Base-by-base conservation (phyloP, 2,113 vertebrate genomes). In the Hypocryptadius cinnamomeus region DNA sequence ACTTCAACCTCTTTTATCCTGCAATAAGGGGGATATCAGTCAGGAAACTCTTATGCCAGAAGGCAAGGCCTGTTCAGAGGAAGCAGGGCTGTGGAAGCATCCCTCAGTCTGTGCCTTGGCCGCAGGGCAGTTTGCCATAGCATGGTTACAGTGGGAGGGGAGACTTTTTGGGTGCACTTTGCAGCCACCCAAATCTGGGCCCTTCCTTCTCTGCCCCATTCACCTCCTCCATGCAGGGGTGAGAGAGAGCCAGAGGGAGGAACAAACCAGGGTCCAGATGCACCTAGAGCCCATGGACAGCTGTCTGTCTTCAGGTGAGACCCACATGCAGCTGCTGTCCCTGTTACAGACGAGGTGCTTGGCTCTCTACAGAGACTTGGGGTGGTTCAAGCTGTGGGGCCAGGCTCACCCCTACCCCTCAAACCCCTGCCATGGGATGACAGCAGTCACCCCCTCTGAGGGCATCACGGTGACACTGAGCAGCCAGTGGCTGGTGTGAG, bases 321-420 rank as follows among this genome's bases (percentile, higher is more conserved):
- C 15, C 15, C 7, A 0, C 0, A 8, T 37, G 22, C 45, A 70
- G 64, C 69, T 83, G 51, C 51, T 13, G 4, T 23, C 40, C 22
- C 35, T 6, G 0, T 18, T 12, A 7, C 27, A 40, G n/a, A 10
- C 0, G 3, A 44, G 56, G 4, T 13, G 6, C 7, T 3, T 16
- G 37, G 28, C 47, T 24, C 45, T 35, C 10, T 4, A 7, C 48
- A 59, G 44, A 54, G 13, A 13, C 0, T 5, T 9, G 7, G 35
- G 1, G 2, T 11, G 15, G 11, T 18, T 23, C 53, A 22, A 23
- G 45, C 64, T 60, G 31, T 47, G 31, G 73, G 68, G 27, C 14
- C 82, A 84, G 69, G 54, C 37, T 48, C 18, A 15, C 5, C n/a
- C 17, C 56, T 10, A 0, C 12, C 51, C 42, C 61, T 24, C n/a